Evolutionary conservation across 53 echinoderm and acorn worm species (phyloP), one percentile per base, ranked within the genome.

Genomic region (Echinometra lucunter): DNA sequence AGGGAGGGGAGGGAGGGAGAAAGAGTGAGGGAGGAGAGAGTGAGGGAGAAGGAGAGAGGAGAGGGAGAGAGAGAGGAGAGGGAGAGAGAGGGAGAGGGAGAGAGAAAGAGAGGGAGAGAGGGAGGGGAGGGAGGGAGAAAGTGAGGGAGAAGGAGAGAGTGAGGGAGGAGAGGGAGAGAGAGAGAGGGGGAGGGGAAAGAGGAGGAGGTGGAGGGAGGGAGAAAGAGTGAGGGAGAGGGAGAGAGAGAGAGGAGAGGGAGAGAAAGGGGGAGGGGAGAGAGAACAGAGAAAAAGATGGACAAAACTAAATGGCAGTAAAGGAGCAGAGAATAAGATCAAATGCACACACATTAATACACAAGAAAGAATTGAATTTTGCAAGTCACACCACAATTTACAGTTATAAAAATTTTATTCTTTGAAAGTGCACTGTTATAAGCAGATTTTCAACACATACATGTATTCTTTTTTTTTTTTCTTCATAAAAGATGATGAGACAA

Each of bases 401-500:
- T 78, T 78, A 78, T 78, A 78, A 78, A 63, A 78, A 78, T 78
- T 78, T 78, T 78, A 78, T 38, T 78, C 42, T 78, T 78, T 78
- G 78, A 78, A 78, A 78, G 78, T 78, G 78, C 78, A 78, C 19
- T 40, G 21, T 78, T 78, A 40, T 21, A 78, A 78, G 78, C 78
- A 78, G 38, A 42, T 78, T 42, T 78, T 42, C 19, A 38, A 78
- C 38, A 78, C 38, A 21, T 78, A 40, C n/a, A n/a, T n/a, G n/a
- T n/a, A n/a, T n/a, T n/a, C n/a, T n/a, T n/a, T n/a, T n/a, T n/a
- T n/a, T n/a, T n/a, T n/a, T n/a, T 78, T 78, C 42, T 78, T 78
- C 42, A 78, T 78, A 78, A 78, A 78, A 78, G 72, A 72, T 40
- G 40, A 78, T 78, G 78, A 40, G 78, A 78, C 21, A 78, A 40